Evolutionary conservation across 2,113 vertebrate species (phyloP).

Genomic region (Marmota flaviventris): DNA sequence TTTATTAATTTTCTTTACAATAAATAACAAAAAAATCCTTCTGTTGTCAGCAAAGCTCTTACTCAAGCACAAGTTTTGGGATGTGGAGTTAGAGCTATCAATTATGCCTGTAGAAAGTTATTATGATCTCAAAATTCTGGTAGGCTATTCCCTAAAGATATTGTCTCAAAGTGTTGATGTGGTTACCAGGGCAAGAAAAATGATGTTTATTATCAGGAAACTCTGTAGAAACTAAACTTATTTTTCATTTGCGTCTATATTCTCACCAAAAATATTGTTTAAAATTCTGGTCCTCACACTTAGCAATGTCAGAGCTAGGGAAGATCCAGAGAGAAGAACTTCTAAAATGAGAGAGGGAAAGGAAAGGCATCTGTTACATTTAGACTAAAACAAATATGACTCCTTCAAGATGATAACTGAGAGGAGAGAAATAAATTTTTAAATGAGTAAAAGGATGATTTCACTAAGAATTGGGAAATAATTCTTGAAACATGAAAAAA

Average conservation of each 20-base stretch:
- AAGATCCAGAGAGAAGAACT: not conserved
- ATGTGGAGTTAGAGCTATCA: constrained; percentile 10
- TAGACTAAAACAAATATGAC: not conserved
- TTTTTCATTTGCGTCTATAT: constrained; percentile 22
- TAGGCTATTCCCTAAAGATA: constrained; percentile 25
- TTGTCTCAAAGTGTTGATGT: not conserved
- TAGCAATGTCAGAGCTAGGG: not conserved
- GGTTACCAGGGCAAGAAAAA: constrained; percentile 45
- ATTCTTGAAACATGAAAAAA: constrained; percentile 24
- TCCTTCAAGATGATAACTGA: not conserved
- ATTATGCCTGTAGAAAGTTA: constrained; percentile 33
- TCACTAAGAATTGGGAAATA: not conserved
- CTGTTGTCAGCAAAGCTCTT: constrained; percentile 22
- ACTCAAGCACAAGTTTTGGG: not conserved
- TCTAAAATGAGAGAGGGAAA: not conserved
- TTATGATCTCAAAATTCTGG: not conserved
- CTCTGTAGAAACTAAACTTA: constrained; percentile 23
- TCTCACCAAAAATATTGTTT: not conserved
- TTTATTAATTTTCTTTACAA: constrained; percentile 58
- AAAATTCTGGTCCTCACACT: not conserved
- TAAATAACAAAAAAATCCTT: constrained; percentile 31
- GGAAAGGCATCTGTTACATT: not conserved
- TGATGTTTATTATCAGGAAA: constrained; percentile 21
- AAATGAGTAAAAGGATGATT: constrained; percentile 5
- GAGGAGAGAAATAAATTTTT: not conserved